A percentile compares a stretch with the other conserved stretches of the same genome.
Conservation (phyloP, 2,797 vertebrate genomes). For the Pangasius djambal region DNA sequence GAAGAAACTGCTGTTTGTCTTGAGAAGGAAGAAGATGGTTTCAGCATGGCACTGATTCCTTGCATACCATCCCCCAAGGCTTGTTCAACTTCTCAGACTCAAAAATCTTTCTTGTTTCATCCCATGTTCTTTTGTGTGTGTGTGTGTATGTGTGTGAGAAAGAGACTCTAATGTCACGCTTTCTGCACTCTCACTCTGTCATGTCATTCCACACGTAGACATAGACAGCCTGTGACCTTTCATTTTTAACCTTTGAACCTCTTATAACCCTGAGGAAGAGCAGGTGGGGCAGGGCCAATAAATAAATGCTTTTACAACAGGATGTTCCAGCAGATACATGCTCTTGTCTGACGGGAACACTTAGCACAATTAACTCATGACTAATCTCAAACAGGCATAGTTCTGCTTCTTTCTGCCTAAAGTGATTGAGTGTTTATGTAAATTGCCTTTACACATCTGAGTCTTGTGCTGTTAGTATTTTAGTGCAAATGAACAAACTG, state of each 20-base stretch:
- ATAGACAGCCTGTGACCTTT: conserved; percentile 5
- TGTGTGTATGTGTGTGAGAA: not conserved
- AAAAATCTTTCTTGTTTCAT: conserved; percentile 9
- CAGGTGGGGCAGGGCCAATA: conserved; percentile 40
- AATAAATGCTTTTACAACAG: conserved; percentile 49
- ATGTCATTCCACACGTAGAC: conserved; percentile 33
- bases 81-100: not conserved
- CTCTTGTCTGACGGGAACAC: conserved; percentile 15
- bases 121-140: not conserved
- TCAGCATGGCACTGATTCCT: not conserved
- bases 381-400: not conserved
- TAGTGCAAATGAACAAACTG: conserved; percentile 7
- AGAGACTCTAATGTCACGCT: not conserved
- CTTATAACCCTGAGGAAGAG: conserved; percentile 30
- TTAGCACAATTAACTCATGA: conserved; percentile 26
- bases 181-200: not conserved
- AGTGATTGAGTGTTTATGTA: conserved; percentile 12
- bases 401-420: not conserved
- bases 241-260: conserved; percentile 41
- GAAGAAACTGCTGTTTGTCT: not conserved
- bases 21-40: not conserved
- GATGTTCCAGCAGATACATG: conserved; percentile 44
- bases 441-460: conserved; percentile 27
- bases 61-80: not conserved
- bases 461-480: not conserved